Percentiles rank a stretch among this genome's conserved stretches.
These are phyloP conservation scores for Sebastes minor DNA, from an alignment of 2,797 vertebrate species.

Conservation along the genomic window DNA sequence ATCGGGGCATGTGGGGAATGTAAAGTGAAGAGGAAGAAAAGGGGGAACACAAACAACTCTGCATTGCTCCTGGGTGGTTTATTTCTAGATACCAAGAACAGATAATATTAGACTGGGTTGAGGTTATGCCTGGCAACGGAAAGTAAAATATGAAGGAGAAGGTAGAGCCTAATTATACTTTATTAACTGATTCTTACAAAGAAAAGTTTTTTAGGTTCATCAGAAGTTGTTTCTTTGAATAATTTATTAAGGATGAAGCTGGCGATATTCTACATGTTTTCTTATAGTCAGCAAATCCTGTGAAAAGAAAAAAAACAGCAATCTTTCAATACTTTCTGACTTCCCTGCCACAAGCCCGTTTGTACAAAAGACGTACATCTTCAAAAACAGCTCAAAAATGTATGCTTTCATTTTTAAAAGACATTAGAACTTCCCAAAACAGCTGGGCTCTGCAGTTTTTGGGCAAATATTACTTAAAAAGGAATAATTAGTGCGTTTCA, in stretches of 20 bases:
- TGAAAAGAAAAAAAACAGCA: constrained; percentile 9
- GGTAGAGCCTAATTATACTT: neutral
- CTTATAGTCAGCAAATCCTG: neutral
- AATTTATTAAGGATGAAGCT: neutral
- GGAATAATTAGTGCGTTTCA: neutral
- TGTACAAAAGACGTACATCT: neutral
- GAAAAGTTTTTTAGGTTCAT: neutral
- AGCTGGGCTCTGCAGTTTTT: neutral
- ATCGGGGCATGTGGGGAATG: constrained; percentile 57
- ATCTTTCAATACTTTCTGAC: neutral
- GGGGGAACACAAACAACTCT: constrained; percentile 34
- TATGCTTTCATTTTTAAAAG: neutral
- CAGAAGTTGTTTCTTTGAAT: constrained; percentile 9
- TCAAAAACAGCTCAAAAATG: neutral
- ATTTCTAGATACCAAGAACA: constrained; percentile 50
- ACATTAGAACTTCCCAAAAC: neutral
- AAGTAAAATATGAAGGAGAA: constrained; percentile 18
- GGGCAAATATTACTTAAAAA: neutral
- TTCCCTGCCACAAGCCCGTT: neutral
- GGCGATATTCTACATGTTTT: neutral
- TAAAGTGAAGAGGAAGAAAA: constrained; percentile 42
- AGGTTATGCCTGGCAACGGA: constrained; percentile 29
- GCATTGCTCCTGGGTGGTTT: constrained; percentile 49
- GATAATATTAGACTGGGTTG: constrained; percentile 26
- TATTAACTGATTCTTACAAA: constrained; percentile 13